phyloP scores from a whole-genome alignment of 2,797 vertebrate genomes.

The Chelmon rostratus region DNA sequence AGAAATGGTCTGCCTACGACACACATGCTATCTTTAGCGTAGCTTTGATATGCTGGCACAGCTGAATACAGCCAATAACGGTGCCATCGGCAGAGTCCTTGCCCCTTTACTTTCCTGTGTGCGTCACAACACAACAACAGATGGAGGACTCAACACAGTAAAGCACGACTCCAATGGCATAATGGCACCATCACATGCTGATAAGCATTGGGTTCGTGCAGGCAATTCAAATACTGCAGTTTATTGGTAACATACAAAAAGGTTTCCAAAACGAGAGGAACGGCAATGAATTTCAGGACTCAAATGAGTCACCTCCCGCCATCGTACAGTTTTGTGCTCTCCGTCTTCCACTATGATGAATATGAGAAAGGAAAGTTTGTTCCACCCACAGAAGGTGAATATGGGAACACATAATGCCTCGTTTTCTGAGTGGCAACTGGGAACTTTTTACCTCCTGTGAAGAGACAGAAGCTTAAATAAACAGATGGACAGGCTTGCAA shows the following conservation, averaged over 20 bases:
- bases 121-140: slow-evolving; percentile 43
- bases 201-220: slow-evolving; percentile 35
- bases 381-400: slow-evolving; percentile 11
- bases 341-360: neutral
- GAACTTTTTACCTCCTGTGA: slow-evolving; percentile 25
- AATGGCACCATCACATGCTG: slow-evolving; percentile 20
- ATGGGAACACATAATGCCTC: slow-evolving; percentile 2
- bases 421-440: slow-evolving; percentile 5
- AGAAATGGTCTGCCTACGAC: slow-evolving; percentile 14
- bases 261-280: slow-evolving; percentile 25
- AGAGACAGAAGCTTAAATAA: slow-evolving; percentile 42
- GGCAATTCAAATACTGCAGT: slow-evolving; percentile 24
- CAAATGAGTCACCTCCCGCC: neutral
- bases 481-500: slow-evolving; percentile 38
- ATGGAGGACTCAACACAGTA: slow-evolving; percentile 35
- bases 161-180: slow-evolving; percentile 24
- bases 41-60: slow-evolving; percentile 37
- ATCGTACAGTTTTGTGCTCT: neutral
- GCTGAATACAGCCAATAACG: slow-evolving; percentile 5
- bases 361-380: slow-evolving; percentile 20
- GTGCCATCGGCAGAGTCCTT: slow-evolving; percentile 9
- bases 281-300: slow-evolving; percentile 13
- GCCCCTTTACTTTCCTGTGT: slow-evolving; percentile 18
- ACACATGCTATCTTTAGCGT: slow-evolving; percentile 46
- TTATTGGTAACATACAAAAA: slow-evolving; percentile 26